Percentiles rank a stretch among this genome's conserved stretches.
Conservation (phyloP, 2,888 invertebrate genomes). For the Ganaspis brasiliensis region DNA sequence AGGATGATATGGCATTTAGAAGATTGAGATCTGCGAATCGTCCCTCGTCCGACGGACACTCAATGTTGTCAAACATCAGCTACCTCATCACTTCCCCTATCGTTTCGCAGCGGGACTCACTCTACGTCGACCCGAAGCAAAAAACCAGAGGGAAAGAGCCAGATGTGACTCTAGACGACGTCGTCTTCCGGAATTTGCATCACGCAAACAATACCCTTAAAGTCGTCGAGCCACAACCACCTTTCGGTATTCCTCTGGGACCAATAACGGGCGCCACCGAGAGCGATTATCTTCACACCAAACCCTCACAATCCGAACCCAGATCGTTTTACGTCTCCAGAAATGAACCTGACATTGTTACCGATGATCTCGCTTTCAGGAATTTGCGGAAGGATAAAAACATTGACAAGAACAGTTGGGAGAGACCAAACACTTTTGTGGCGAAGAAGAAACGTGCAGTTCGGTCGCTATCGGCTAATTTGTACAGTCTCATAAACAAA, state of each 20-base stretch:
- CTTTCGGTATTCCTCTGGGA: constrained; percentile 94
- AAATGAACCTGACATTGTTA: constrained; percentile 90
- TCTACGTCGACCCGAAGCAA: constrained; percentile 66
- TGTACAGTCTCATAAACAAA: constrained; percentile 88
- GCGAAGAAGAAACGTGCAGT: constrained; percentile 90
- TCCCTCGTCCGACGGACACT: constrained; percentile 78
- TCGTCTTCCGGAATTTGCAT: constrained; percentile 90
- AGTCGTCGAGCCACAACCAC: constrained; percentile 91
- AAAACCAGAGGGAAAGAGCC: constrained; percentile 84
- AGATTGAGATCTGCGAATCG: constrained; percentile 85
- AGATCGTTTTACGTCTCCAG: constrained; percentile 85
- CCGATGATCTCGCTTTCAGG: constrained; percentile 93
- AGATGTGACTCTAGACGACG: constrained; percentile 91
- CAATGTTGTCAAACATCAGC: constrained; percentile 83
- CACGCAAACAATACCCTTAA: constrained; percentile 87
- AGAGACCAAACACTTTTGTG: constrained; percentile 65
- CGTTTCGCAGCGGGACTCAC: constrained; percentile 75
- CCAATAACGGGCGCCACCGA: constrained; percentile 90
- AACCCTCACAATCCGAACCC: constrained; percentile 71
- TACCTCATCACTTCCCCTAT: constrained; percentile 88
- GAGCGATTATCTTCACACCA: constrained; percentile 90
- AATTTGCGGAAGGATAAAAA: constrained; percentile 88
- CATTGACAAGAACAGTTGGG: constrained; percentile 41
- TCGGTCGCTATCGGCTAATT: constrained; percentile 91
- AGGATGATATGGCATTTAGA: constrained; percentile 91